phyloP scores from a whole-genome alignment of 2,797 vertebrate species.

The Agapornis canus region DNA sequence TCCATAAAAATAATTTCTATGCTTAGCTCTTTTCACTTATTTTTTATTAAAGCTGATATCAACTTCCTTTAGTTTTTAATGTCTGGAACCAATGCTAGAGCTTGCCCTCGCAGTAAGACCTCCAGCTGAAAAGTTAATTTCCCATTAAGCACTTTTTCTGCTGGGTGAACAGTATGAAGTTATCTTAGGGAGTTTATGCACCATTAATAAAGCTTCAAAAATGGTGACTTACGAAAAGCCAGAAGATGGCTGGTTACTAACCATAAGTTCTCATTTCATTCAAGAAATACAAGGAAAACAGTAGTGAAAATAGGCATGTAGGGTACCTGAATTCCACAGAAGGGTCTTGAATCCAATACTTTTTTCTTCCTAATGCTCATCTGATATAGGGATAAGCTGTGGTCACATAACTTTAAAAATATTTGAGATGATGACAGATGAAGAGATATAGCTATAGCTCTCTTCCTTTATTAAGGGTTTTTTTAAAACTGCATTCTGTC shows the following conservation, averaged over 20 bases:
- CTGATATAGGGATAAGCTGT: not conserved
- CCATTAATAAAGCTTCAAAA: not conserved
- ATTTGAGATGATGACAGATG: not conserved
- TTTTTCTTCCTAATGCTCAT: conserved; percentile 6
- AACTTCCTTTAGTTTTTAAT: not conserved
- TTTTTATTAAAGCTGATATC: not conserved
- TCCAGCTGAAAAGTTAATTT: not conserved
- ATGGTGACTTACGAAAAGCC: not conserved
- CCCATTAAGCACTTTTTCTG: not conserved
- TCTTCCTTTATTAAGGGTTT: not conserved
- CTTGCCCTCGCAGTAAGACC: not conserved
- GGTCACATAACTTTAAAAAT: not conserved
- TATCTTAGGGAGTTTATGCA: not conserved
- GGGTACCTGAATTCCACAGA: not conserved
- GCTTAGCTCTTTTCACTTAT: not conserved
- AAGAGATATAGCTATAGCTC: not conserved
- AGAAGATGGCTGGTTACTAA: not conserved
- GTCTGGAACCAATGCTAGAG: not conserved
- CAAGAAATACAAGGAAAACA: not conserved
- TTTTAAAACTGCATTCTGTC: not conserved
- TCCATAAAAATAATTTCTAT: not conserved
- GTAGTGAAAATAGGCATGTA: not conserved
- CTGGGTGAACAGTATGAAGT: not conserved
- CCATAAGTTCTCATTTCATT: not conserved
- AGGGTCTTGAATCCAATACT: not conserved